Percentiles rank a stretch among this genome's conserved stretches.
These are phyloP conservation scores for Cranoglanis bouderius DNA, from an alignment of 2,113 vertebrate species.

Conservation along the genomic window DNA sequence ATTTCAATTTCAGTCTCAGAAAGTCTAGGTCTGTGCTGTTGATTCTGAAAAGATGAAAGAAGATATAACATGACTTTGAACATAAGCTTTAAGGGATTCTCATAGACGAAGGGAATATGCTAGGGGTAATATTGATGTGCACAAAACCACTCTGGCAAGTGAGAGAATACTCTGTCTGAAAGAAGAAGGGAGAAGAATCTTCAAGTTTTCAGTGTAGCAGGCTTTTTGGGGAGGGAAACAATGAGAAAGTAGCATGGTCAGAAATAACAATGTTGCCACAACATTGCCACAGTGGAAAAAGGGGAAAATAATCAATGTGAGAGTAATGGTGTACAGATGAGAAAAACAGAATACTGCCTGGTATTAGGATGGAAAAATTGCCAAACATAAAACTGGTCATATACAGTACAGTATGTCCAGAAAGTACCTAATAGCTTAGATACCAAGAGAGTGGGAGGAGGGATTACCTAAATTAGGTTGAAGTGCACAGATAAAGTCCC, in stretches of 20 bases:
- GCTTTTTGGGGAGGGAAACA: not conserved
- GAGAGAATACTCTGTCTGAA: not conserved
- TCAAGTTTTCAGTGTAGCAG: not conserved
- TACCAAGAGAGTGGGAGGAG: not conserved
- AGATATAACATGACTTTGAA: not conserved
- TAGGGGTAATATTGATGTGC: constrained; percentile 10
- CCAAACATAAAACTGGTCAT: not conserved
- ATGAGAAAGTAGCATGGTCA: not conserved
- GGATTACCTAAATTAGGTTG: not conserved
- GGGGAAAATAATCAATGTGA: not conserved
- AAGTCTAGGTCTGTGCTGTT: not conserved
- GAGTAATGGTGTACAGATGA: not conserved
- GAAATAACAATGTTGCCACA: not conserved
- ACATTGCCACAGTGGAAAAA: not conserved
- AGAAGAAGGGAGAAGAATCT: not conserved
- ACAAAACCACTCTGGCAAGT: constrained; percentile 3
- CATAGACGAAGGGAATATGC: not conserved
- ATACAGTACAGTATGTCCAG: not conserved
- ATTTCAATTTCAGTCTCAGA: constrained; percentile 12
- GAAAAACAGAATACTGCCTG: not conserved
- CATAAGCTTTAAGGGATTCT: constrained; percentile 12
- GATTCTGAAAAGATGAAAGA: constrained; percentile 23
- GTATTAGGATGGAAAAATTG: not conserved
- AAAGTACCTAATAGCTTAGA: not conserved
- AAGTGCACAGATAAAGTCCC: not conserved